Percentiles rank a stretch among this genome's conserved stretches.
Evolutionary conservation across 2,797 vertebrate genomes (phyloP).

Genomic region (Taeniopygia guttata): DNA sequence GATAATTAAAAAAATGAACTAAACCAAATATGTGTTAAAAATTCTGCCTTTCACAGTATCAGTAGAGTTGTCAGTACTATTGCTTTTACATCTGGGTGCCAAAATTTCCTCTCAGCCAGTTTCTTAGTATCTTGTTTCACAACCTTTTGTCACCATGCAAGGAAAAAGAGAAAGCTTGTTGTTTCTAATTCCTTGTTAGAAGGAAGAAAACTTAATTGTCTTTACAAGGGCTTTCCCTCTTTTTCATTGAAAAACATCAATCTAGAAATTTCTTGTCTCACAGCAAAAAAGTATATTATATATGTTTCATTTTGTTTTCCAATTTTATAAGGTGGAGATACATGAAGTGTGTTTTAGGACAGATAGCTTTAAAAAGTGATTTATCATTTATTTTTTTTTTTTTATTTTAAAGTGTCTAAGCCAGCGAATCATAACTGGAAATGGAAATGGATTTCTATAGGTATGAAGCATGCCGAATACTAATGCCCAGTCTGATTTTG

Average conservation of each 20-base stretch:
- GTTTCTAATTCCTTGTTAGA: background rate
- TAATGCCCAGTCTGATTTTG: background rate
- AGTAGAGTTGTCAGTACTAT: background rate
- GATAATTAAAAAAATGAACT: background rate
- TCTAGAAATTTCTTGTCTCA: background rate
- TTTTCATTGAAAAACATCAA: background rate
- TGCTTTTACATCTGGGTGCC: background rate
- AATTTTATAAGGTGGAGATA: background rate
- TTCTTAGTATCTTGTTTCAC: background rate
- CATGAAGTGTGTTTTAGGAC: background rate
- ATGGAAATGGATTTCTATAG: background rate
- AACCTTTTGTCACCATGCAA: background rate
- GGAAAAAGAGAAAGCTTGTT: background rate
- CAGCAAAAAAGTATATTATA: background rate
- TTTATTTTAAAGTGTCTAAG: background rate
- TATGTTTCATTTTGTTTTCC: background rate
- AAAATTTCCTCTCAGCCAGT: background rate
- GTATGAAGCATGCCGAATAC: background rate
- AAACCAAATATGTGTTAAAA: background rate
- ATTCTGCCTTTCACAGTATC: background rate
- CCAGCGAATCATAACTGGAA: background rate
- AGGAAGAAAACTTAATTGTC: background rate
- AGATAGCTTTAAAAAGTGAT: background rate
- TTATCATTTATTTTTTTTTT: too few relatives aligned
- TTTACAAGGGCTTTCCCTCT: background rate